Percentiles rank a stretch among this genome's conserved stretches.
phyloP scores from a whole-genome alignment of 2,113 vertebrate genomes.

The Mesocricetus auratus region DNA sequence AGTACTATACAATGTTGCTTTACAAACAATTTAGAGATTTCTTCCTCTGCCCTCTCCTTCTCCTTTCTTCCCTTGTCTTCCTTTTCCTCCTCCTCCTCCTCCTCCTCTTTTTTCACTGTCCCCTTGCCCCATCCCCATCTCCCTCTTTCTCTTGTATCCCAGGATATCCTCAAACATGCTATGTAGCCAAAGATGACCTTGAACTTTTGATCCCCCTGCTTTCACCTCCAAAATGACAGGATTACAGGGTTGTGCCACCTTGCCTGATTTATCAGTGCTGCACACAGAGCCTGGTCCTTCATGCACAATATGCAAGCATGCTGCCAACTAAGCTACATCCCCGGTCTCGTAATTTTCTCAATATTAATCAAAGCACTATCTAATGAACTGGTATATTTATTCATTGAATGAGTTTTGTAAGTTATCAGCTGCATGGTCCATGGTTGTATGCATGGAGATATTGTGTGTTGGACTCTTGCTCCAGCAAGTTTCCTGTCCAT shows the following conservation, averaged over 20 bases:
- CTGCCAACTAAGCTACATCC: neutral
- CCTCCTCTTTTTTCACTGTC: neutral
- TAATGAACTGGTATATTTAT: neutral
- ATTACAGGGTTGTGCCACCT: neutral
- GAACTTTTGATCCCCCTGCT: neutral
- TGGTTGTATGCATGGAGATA: neutral
- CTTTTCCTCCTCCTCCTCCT: no score
- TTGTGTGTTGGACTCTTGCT: neutral
- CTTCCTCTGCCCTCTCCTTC: neutral
- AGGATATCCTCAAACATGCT: neutral
- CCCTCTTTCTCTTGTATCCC: neutral
- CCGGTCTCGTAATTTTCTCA: neutral
- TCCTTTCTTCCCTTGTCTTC: neutral
- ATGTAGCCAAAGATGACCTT: neutral
- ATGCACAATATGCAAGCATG: rapidly evolving
- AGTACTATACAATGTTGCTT: neutral
- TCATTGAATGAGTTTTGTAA: neutral
- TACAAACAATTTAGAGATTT: neutral
- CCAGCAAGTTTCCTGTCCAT: neutral
- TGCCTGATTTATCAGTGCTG: neutral
- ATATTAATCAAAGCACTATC: neutral
- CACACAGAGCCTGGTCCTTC: neutral
- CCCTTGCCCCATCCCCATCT: neutral
- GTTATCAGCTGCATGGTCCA: neutral
- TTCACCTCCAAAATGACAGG: neutral